Percentiles rank a stretch among this genome's conserved stretches.
These are phyloP conservation scores for Threskiornis aethiopicus DNA, from an alignment of 2,797 vertebrate genomes.

Conservation along the genomic window DNA sequence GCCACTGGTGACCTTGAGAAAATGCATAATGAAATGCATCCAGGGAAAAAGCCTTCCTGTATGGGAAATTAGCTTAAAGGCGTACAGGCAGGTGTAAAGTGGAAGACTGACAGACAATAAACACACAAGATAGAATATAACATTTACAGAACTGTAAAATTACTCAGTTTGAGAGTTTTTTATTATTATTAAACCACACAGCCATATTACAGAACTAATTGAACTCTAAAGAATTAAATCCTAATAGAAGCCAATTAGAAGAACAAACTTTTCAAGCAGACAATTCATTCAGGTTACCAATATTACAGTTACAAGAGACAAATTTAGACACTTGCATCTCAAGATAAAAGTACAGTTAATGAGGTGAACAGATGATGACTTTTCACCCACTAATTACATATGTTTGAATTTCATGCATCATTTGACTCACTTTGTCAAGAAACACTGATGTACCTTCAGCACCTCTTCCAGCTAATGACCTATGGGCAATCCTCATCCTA, in stretches of 20 bases:
- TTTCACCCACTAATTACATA: neutral
- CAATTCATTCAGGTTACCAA: neutral
- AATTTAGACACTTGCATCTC: neutral
- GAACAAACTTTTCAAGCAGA: neutral
- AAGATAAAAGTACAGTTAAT: neutral
- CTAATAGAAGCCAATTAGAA: neutral
- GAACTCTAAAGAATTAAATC: neutral
- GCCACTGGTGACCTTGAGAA: neutral
- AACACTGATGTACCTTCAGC: neutral
- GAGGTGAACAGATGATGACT: neutral
- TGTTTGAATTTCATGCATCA: neutral
- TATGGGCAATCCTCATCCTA: neutral
- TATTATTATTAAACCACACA: neutral
- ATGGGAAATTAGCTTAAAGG: neutral
- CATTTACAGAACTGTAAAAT: neutral
- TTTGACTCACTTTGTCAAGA: neutral
- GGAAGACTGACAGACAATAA: neutral
- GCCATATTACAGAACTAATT: neutral
- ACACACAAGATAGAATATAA: neutral
- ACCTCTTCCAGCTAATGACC: neutral
- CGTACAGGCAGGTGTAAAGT: neutral
- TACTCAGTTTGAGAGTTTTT: neutral
- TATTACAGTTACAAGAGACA: neutral
- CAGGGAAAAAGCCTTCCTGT: neutral
- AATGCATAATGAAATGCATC: neutral